Evolutionary conservation across 2,113 vertebrate species (phyloP), one percentile per base, ranked within the genome.

Genomic region (Coracopsis vasa): DNA sequence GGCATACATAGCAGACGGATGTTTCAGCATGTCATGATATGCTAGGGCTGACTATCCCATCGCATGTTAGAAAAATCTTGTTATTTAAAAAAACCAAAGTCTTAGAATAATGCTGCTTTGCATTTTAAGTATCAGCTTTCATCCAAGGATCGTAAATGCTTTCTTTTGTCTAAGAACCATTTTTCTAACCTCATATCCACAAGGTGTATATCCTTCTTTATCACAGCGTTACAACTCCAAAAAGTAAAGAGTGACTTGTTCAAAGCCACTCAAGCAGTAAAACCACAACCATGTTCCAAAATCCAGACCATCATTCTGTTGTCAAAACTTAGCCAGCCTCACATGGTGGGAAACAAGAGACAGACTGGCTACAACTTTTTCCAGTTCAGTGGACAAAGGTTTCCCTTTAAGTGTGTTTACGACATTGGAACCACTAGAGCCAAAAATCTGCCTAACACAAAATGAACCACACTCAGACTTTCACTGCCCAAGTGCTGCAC

Each of bases 381-480:
- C 91, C 86, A 80, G 75, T 42, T 91, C 80, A 85, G 53, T 27
- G 87, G 93, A 89, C 88, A 93, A 94, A 94, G 62, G 66, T 85
- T 82, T 93, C 81, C 61, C 93, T 80, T 87, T 80, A 93, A 95
- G 25, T 31, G 25, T 25, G 23, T 95, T 85, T 85, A 95, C 62
- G 90, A 83, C 94, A 95, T 2, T 31, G 10, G 47, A 90, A 45
- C 41, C 27, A 56, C 13, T 0, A 0, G 27, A 95, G 91, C 79
- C 93, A 94, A 95, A 86, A 71, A 90, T 21, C 51, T 90, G 90
- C 71, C 81, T 88, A 25, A 80, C n/a, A 48, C 18, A 69, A 88
- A 89, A 92, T 9, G 70, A 96, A 51, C 66, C 85, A 82, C 81
- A 86, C 37, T 85, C 74, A 96, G 92, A 90, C 93, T 95, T 96